A percentile compares a stretch with the other conserved stretches of the same genome.
phyloP scores from a whole-genome alignment of 1,140 invertebrate species.

The Tetramorium simillimum region DNA sequence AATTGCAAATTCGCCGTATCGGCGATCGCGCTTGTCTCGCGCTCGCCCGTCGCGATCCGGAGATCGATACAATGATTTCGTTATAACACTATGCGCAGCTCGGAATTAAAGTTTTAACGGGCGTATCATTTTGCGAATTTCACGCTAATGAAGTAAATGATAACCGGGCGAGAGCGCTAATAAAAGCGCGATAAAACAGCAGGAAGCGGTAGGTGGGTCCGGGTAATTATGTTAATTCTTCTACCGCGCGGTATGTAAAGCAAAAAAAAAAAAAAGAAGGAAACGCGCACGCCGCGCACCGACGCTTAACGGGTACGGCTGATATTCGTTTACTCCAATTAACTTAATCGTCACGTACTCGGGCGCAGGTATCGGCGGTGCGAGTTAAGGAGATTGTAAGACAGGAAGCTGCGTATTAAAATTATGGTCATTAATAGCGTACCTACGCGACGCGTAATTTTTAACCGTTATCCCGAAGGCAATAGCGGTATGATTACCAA shows the following conservation, averaged over 20 bases:
- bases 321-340: conserved; percentile 73
- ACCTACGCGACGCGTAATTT: conserved; percentile 64
- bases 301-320: not conserved
- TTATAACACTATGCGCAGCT: not conserved
- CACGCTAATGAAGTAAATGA: conserved; percentile 54
- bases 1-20: conserved; percentile 46
- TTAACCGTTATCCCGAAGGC: conserved; percentile 68
- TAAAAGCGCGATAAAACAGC: conserved; percentile 43
- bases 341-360: conserved; percentile 67
- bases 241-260: not conserved
- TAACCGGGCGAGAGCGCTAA: conserved; percentile 30
- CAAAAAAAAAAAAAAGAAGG: conserved; percentile 12
- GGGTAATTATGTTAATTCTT: conserved; percentile 69
- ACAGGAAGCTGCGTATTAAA: conserved; percentile 71
- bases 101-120: conserved; percentile 29
- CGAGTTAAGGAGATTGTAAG: conserved; percentile 57
- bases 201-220: conserved; percentile 38
- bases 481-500: conserved; percentile 69
- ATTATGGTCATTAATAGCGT: conserved; percentile 71
- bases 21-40: not conserved
- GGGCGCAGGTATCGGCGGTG: conserved; percentile 27
- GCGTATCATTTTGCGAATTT: conserved; percentile 35
- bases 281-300: not conserved
- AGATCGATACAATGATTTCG: conserved; percentile 16
- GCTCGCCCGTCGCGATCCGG: not conserved